A percentile compares a stretch with the other conserved stretches of the same genome.
These are phyloP conservation scores for Strongylocentrotus purpuratus DNA, from an alignment of 35 echinoderm and acorn worm genomes.

Conservation along the genomic window DNA sequence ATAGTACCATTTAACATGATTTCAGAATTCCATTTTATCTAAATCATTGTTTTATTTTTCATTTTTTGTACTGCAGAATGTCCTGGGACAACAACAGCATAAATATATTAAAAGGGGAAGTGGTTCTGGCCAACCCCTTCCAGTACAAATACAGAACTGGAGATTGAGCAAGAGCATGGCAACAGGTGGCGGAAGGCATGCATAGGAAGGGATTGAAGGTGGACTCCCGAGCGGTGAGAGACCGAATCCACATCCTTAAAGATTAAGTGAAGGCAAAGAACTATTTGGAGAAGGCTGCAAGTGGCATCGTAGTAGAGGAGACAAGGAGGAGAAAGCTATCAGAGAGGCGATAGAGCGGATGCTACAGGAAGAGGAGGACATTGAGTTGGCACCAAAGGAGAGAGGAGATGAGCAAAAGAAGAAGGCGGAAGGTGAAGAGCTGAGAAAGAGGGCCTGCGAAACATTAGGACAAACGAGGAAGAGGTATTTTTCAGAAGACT, in stretches of 20 bases:
- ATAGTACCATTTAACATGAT: too few species aligned
- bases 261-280: conserved; percentile 49
- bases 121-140: not conserved
- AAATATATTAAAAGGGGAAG: conserved; percentile 32
- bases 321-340: conserved; percentile 41
- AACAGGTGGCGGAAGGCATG: conserved; percentile 31
- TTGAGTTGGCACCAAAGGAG: conserved; percentile 48
- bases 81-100: conserved; percentile 45
- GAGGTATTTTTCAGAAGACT: conserved; percentile 4
- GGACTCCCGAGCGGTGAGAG: conserved; percentile 21
- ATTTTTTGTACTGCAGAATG: conserved; percentile 1
- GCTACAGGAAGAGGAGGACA: conserved; percentile 23
- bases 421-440: conserved; percentile 25
- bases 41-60: not conserved
- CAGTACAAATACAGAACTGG: not conserved
- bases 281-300: conserved; percentile 29
- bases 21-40: not conserved
- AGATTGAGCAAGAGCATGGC: conserved; percentile 45
- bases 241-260: not conserved
- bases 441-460: conserved; percentile 38
- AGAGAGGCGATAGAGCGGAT: conserved; percentile 13
- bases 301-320: conserved; percentile 44
- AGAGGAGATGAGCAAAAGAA: conserved; percentile 54
- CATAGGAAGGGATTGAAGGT: conserved; percentile 14
- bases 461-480: conserved; percentile 51